Evolutionary conservation across 2,888 invertebrate genomes (phyloP).

Genomic region (Anthrax anthrax): DNA sequence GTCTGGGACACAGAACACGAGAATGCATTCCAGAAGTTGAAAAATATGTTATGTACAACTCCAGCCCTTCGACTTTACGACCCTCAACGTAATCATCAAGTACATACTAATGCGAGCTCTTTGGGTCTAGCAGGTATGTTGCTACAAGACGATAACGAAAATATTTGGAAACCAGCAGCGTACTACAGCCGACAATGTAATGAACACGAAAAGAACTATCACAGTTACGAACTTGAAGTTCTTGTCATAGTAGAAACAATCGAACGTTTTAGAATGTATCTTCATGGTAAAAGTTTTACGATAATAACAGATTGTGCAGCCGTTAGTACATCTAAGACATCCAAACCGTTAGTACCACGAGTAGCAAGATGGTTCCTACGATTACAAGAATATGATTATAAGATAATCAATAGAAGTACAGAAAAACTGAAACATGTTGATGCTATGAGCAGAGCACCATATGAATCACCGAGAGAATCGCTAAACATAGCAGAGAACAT

Average conservation of each 20-base stretch:
- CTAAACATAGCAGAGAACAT: not conserved
- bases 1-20: constrained; percentile 8
- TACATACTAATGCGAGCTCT: constrained; percentile 25
- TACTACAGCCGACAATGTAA: constrained; percentile 22
- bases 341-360: constrained; percentile 17
- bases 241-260: constrained; percentile 23
- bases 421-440: constrained; percentile 22
- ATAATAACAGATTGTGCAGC: constrained; percentile 25
- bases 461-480: constrained; percentile 2
- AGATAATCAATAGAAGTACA: constrained; percentile 13
- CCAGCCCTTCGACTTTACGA: constrained; percentile 18
- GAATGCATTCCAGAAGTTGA: constrained; percentile 11
- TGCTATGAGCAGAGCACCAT: constrained; percentile 17
- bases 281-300: constrained; percentile 19
- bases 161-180: constrained; percentile 16
- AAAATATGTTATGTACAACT: constrained; percentile 12
- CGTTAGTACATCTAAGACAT: constrained; percentile 18
- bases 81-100: constrained; percentile 14
- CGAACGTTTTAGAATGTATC: constrained; percentile 23
- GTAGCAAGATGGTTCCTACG: constrained; percentile 19
- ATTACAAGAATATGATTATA: constrained; percentile 14
- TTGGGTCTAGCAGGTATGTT: constrained; percentile 22
- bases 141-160: constrained; percentile 15
- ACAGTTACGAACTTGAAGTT: constrained; percentile 27
- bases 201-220: constrained; percentile 21